These are phyloP conservation scores for Tiliqua scincoides DNA, from an alignment of 2,113 vertebrate genomes.

Conservation along the genomic window DNA sequence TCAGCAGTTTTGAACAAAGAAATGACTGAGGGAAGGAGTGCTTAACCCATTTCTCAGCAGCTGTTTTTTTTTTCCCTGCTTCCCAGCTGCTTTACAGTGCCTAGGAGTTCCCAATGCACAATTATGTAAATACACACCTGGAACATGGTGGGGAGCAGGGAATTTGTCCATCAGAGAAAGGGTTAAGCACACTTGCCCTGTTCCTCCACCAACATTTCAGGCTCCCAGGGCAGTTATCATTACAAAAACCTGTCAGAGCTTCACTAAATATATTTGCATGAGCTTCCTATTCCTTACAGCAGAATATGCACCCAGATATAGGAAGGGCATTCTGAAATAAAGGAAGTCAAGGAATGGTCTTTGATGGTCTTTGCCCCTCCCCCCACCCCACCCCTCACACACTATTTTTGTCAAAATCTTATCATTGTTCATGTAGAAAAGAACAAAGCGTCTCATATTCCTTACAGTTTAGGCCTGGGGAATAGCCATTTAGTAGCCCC, in stretches of 20 bases:
- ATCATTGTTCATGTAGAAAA: too few relatives aligned
- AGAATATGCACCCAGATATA: too few relatives aligned
- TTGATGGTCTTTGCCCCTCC: too few relatives aligned
- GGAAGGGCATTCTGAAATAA: too few relatives aligned
- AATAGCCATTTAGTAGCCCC: slow-evolving; percentile 23
- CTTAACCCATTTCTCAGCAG: background rate
- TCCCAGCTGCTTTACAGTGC: background rate
- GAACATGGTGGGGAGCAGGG: background rate
- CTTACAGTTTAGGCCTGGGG: background rate
- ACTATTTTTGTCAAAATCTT: too few relatives aligned
- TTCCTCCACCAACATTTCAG: background rate
- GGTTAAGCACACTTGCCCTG: background rate
- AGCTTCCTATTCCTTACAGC: background rate
- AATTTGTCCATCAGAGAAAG: background rate
- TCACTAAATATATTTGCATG: background rate
- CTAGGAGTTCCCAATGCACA: background rate
- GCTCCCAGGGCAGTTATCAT: background rate
- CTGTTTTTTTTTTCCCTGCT: background rate
- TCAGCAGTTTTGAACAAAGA: background rate
- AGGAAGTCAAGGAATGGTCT: too few relatives aligned
- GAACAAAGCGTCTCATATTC: background rate
- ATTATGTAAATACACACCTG: background rate
- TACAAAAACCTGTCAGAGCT: background rate
- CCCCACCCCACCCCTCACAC: too few relatives aligned
- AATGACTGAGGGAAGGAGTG: background rate